Evolutionary conservation across 2,797 vertebrate species (phyloP), one percentile per base, ranked within the genome.

Genomic region (Columba guinea): DNA sequence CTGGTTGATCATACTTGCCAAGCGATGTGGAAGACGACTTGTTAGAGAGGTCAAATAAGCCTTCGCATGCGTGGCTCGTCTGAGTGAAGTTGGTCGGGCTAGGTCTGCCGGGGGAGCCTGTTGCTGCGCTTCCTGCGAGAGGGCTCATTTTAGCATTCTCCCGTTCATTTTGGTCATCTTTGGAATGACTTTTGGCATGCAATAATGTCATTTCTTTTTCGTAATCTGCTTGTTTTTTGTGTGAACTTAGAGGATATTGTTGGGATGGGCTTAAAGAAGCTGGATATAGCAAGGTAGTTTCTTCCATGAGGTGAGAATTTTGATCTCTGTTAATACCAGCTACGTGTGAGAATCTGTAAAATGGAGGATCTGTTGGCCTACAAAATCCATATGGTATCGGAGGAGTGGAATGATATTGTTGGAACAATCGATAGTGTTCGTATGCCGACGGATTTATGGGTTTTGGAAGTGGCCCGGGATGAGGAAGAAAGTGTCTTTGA

Each of bases 21-120:
- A 82, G 87, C 4, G 81, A 23, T 11, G 95, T 84, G 6, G 93
- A 77, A 5, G 95, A 75, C 4, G 94, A 89, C 87, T 97, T 98
- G 89, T 90, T 97, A 7, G 97, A 97, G 90, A 97, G 97, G 78
- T 98, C 96, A 58, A 96, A 98, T 51, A 97, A 84, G 34, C 80
- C 96, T 56, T 97, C 93, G 0, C 96, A 98, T 0, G 97, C 85
- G 3, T 98, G 90, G 55, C 98, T 98, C 24, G 96, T 99, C 97
- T 98, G 99, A 5, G 98, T 98, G 96, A 98, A 97, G 87, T 99
- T 98, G 70, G 98, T 98, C 59, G 99, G 98, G 85, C 98, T 98
- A 0, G 99, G 99, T 96, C 99, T 98, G 81, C 99, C 98, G 0
- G 99, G 99, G 28, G 99, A 99, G 39, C 99, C 99, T 3, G 98